Conservation (phyloP, 1,140 invertebrate genomes). For the Ruditapes philippinarum region DNA sequence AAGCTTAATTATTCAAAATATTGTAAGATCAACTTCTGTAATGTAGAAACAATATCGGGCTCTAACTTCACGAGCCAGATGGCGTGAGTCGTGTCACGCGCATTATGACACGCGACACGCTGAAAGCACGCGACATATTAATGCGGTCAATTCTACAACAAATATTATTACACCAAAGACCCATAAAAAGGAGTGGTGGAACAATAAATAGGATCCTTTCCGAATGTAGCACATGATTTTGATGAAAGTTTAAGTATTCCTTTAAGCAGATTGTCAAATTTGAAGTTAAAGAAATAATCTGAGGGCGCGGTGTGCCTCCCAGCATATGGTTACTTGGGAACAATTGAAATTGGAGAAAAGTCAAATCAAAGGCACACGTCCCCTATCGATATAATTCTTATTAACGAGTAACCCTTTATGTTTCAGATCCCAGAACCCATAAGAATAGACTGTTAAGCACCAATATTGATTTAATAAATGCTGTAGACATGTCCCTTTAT, state of each 20-base stretch:
- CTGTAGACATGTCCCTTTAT: too few species aligned
- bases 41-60: too few species aligned
- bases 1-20: too few species aligned
- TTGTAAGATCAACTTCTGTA: too few species aligned
- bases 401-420: slow-evolving; percentile 11
- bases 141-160: slow-evolving; percentile 6
- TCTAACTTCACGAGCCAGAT: slow-evolving; percentile 16
- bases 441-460: too few species aligned
- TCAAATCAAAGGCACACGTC: not conserved
- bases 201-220: slow-evolving; percentile 6
- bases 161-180: slow-evolving; percentile 10
- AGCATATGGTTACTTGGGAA: slow-evolving; percentile 9
- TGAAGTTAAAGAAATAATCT: slow-evolving; percentile 11
- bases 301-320: not conserved
- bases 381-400: slow-evolving; percentile 28
- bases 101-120: slow-evolving; percentile 45
- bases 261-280: slow-evolving; percentile 25
- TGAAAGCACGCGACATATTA: slow-evolving; percentile 4
- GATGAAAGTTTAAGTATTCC: slow-evolving; percentile 31
- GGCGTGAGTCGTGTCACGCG: slow-evolving; percentile 39
- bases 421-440: too few species aligned
- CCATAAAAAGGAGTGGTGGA: not conserved
- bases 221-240: not conserved
- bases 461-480: too few species aligned
- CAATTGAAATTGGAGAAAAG: not conserved